Percentiles rank a stretch among this genome's conserved stretches.
Evolutionary conservation across 23 tunicate species (phyloP).

Genomic region (Aplidium turbinatum): DNA sequence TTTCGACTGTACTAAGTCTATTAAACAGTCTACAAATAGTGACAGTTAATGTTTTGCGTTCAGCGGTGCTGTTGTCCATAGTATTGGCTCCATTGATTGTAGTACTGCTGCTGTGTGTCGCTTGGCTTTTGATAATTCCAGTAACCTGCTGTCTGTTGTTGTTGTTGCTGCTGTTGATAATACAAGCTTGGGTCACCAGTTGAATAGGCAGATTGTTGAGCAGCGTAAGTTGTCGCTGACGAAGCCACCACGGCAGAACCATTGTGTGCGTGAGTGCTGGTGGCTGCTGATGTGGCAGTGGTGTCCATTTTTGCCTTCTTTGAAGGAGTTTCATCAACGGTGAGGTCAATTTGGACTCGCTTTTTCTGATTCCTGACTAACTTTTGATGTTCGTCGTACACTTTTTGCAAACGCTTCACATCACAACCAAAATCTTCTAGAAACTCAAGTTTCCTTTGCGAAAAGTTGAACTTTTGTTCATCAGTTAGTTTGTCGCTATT

Average conservation of each 20-base stretch:
- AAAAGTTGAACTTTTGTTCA: constrained; percentile 77
- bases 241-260: constrained; percentile 23
- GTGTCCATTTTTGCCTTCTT: constrained; percentile 78
- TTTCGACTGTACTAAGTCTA: too few species aligned
- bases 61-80: constrained; percentile 64
- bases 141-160: too few species aligned
- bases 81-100: constrained; percentile 87
- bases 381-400: constrained; percentile 91
- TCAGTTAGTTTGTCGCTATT: constrained; percentile 58
- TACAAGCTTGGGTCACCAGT: constrained; percentile 58
- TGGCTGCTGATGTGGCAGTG: constrained; percentile 36
- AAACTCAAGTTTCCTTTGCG: constrained; percentile 83
- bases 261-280: constrained; percentile 33
- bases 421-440: constrained; percentile 87
- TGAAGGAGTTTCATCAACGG: constrained; percentile 41
- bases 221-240: constrained; percentile 23
- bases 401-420: constrained; percentile 73
- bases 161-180: constrained; percentile 79
- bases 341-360: constrained; percentile 38
- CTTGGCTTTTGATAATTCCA: constrained; percentile 73
- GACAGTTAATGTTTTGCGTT: too few species aligned
- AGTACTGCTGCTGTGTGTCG: constrained; percentile 37
- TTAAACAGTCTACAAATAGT: too few species aligned
- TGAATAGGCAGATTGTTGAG: constrained; percentile 42
- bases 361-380: constrained; percentile 62